Evolutionary conservation across 2,113 vertebrate species (phyloP).

Genomic region (Trematomus loennbergii): DNA sequence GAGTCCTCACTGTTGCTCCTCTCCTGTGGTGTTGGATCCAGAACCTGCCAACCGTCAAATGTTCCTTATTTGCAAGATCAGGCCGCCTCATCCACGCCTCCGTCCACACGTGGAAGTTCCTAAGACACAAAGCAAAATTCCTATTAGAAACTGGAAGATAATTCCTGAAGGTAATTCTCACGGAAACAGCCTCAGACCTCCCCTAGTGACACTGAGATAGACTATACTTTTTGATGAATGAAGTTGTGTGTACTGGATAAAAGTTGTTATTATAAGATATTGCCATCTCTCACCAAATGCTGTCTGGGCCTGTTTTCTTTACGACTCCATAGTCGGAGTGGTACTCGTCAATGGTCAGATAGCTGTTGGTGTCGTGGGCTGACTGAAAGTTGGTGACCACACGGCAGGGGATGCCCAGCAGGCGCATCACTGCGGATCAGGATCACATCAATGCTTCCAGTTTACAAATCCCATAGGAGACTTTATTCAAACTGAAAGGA

Average conservation of each 20-base stretch:
- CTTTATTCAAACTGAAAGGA: too few relatives aligned
- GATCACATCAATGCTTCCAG: too few relatives aligned
- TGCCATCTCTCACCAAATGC: conserved; percentile 58
- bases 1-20: conserved; percentile 84
- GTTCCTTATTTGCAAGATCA: conserved; percentile 77
- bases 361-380: conserved; percentile 64
- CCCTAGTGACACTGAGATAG: too few relatives aligned
- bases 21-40: conserved; percentile 95
- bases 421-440: conserved; percentile 70
- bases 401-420: conserved; percentile 68
- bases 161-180: neutral
- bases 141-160: too few relatives aligned
- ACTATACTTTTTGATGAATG: too few relatives aligned
- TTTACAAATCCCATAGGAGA: too few relatives aligned
- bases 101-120: conserved; percentile 96
- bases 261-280: neutral
- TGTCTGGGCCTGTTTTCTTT: neutral
- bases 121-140: conserved; percentile 55
- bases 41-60: conserved; percentile 90
- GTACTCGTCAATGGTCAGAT: conserved; percentile 51
- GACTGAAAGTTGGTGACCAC: conserved; percentile 65
- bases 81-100: conserved; percentile 92
- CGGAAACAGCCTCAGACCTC: neutral
- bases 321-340: neutral
- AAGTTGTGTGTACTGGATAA: neutral